A percentile compares a stretch with the other conserved stretches of the same genome.
These are phyloP conservation scores for Caenorhabditis tropicalis DNA, from an alignment of 1,140 invertebrate species.

Conservation along the genomic window DNA sequence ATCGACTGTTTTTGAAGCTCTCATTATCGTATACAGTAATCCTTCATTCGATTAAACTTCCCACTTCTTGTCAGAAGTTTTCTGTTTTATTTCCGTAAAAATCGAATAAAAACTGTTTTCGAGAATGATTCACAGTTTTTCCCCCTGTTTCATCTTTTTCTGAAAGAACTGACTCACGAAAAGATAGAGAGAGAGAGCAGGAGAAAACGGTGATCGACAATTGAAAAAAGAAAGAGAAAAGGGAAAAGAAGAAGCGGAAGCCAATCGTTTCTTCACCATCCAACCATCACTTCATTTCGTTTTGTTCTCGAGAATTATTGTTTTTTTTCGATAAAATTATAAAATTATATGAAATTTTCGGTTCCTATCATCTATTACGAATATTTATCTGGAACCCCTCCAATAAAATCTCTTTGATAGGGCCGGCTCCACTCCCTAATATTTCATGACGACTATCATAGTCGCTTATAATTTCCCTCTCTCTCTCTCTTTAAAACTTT, in stretches of 20 bases:
- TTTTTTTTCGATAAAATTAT: neutral
- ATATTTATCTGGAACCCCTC: too few relatives aligned
- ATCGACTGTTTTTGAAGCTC: too few relatives aligned
- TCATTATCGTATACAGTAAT: too few relatives aligned
- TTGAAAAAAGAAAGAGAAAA: neutral
- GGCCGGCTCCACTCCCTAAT: too few relatives aligned
- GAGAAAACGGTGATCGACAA: slow-evolving; percentile 9
- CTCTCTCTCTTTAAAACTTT: neutral
- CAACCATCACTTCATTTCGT: too few relatives aligned
- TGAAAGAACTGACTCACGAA: slow-evolving; percentile 34
- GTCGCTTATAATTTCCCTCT: neutral
- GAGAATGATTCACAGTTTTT: slow-evolving; percentile 16
- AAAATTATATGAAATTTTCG: too few relatives aligned
- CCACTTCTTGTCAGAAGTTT: too few relatives aligned
- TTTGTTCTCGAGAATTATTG: neutral
- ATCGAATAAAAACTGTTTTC: neutral
- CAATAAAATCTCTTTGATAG: too few relatives aligned
- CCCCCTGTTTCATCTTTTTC: neutral
- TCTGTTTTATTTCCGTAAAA: neutral
- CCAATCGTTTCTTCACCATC: neutral
- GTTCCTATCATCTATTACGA: too few relatives aligned
- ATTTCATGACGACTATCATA: too few relatives aligned
- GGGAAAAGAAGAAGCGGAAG: slow-evolving; percentile 26
- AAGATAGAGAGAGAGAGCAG: neutral
- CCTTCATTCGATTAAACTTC: too few relatives aligned